A percentile compares a stretch with the other conserved stretches of the same genome.
phyloP scores from a whole-genome alignment of 2,888 invertebrate genomes.

The Orthosia incerta region DNA sequence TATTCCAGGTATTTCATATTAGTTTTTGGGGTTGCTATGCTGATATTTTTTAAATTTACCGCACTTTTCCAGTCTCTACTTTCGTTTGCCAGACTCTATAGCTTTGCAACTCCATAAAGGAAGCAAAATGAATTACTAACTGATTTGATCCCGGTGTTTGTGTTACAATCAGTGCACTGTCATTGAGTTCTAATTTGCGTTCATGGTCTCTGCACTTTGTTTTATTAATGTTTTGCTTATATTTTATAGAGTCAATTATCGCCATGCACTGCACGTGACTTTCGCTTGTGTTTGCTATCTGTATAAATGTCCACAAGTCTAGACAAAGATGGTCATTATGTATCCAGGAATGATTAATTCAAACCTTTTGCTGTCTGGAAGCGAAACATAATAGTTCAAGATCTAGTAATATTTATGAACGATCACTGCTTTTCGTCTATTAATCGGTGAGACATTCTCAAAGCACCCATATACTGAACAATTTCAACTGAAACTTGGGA shows the following conservation, averaged over 20 bases:
- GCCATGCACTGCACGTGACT: slow-evolving; percentile 50
- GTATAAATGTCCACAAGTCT: not conserved
- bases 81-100: no score
- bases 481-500: slow-evolving; percentile 11
- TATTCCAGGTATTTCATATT: no score
- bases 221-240: slow-evolving; percentile 24
- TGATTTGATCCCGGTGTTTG: slow-evolving; percentile 41
- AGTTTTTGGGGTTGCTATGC: no score
- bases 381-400: not conserved
- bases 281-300: slow-evolving; percentile 31
- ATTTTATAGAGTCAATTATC: slow-evolving; percentile 48
- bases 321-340: slow-evolving; percentile 5
- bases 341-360: slow-evolving; percentile 10
- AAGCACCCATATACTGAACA: not conserved
- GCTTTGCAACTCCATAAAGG: not conserved
- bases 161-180: slow-evolving; percentile 50
- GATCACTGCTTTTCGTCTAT: not conserved
- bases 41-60: no score
- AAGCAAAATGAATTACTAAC: slow-evolving; percentile 23
- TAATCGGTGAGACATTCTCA: not conserved
- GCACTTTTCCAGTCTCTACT: no score
- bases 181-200: slow-evolving; percentile 47
- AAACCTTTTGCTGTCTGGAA: slow-evolving; percentile 9
- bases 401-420: not conserved
- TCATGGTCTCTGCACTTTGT: slow-evolving; percentile 53